Percentiles rank a stretch among this genome's conserved stretches.
Conservation (phyloP, 2,113 vertebrate genomes). For the Origma solitaria region DNA sequence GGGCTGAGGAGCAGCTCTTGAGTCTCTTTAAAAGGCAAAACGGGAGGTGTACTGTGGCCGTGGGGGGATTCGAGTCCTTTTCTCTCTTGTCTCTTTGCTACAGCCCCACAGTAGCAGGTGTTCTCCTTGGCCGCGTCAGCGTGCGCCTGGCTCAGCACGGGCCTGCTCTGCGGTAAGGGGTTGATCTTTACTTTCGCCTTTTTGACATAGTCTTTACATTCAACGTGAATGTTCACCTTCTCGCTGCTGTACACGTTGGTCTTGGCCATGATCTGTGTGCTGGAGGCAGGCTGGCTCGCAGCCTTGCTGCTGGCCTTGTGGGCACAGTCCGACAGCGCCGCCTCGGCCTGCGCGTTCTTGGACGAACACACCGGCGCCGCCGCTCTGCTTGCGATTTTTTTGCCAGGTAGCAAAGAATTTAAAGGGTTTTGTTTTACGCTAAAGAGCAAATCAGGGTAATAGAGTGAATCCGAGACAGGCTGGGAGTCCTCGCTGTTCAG, state of each 20-base stretch:
- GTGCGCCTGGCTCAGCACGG: conserved; percentile 62
- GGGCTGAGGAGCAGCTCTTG: conserved; percentile 74
- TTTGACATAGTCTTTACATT: conserved; percentile 90
- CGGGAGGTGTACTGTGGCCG: conserved; percentile 49
- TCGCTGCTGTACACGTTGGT: conserved; percentile 75
- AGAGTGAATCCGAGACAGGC: conserved; percentile 91
- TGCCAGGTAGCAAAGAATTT: conserved; percentile 75
- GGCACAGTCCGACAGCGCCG: conserved; percentile 78
- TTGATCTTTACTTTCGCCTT: conserved; percentile 94
- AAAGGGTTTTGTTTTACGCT: conserved; percentile 74
- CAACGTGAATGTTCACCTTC: conserved; percentile 76
- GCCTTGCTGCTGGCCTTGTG: conserved; percentile 88
- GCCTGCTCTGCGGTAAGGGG: conserved; percentile 68
- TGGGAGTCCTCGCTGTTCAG: conserved; percentile 98
- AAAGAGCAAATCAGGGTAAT: conserved; percentile 84
- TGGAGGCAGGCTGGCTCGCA: conserved; percentile 86
- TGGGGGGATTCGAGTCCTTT: conserved; percentile 73
- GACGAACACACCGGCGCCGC: conserved; percentile 78
- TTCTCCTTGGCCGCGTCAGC: conserved; percentile 75
- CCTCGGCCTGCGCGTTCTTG: conserved; percentile 80
- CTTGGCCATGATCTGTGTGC: conserved; percentile 89
- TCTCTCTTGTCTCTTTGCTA: conserved; percentile 75
- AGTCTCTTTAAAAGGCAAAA: conserved; percentile 80
- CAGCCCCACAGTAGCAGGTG: conserved; percentile 75
- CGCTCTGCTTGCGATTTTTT: conserved; percentile 79